Conservation (phyloP, 2,888 invertebrate genomes). For the Sphaeridia pumilis region DNA sequence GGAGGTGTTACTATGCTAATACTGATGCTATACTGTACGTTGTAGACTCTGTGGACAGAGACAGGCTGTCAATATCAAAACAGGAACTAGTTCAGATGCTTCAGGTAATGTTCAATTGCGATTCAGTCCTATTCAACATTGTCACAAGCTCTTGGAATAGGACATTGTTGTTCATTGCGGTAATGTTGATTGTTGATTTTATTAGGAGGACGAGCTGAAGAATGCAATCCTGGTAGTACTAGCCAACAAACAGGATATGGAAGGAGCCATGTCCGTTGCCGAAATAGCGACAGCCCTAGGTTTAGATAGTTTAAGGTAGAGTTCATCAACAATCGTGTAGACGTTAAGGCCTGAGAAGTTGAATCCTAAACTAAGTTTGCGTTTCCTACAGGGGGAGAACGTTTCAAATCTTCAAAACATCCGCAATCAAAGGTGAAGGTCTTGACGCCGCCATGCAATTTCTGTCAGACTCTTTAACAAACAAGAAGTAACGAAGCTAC, state of each 20-base stretch:
- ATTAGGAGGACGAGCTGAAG: slow-evolving; percentile 91
- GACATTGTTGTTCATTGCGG: too few relatives aligned
- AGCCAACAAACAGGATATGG: slow-evolving; percentile 99
- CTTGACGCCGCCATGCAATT: slow-evolving; percentile 99
- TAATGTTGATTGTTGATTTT: too few relatives aligned
- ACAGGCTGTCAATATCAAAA: slow-evolving; percentile 97
- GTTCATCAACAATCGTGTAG: too few relatives aligned
- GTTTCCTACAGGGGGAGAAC: slow-evolving; percentile 92
- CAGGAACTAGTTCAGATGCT: slow-evolving; percentile 96
- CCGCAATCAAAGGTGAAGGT: slow-evolving; percentile 95
- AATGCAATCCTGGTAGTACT: slow-evolving; percentile 91
- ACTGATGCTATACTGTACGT: slow-evolving; percentile 99
- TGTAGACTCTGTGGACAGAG: slow-evolving; percentile 96
- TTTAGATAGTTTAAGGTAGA: slow-evolving; percentile 16
- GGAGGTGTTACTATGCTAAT: slow-evolving; percentile 99
- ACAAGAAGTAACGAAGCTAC: slow-evolving; percentile 81
- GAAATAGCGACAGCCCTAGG: slow-evolving; percentile 45
- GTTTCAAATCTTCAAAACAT: slow-evolving; percentile 99
- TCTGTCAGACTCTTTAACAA: slow-evolving; percentile 82
- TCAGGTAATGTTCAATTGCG: slow-evolving; percentile 50
- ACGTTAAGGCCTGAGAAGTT: too few relatives aligned
- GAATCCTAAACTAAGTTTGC: too few relatives aligned
- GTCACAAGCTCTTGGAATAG: neutral
- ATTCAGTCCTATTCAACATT: neutral
- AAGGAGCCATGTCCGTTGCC: slow-evolving; percentile 89